Evolutionary conservation across 2,113 vertebrate genomes (phyloP).

Genomic region (Okapia johnstoni): DNA sequence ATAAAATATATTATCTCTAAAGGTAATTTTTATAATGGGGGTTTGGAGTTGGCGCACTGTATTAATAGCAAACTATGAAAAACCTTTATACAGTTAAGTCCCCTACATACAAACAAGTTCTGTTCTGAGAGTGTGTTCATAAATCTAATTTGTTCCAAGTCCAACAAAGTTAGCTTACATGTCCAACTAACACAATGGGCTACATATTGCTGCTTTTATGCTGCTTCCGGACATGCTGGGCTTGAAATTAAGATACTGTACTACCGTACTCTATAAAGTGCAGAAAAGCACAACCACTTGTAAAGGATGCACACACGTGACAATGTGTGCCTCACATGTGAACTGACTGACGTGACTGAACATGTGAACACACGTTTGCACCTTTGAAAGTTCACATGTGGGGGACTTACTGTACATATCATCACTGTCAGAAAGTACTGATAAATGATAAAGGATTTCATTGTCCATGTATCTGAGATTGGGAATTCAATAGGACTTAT

Average conservation of each 20-base stretch:
- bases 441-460: not conserved
- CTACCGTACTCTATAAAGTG: not conserved
- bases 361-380: not conserved
- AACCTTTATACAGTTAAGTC: not conserved
- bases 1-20: not conserved
- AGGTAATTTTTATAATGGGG: not conserved
- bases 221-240: not conserved
- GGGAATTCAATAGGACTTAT: not conserved
- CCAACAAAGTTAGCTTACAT: not conserved
- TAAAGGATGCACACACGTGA: not conserved
- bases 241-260: not conserved
- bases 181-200: not conserved
- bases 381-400: not conserved
- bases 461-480: rapidly evolving
- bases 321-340: not conserved
- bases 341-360: not conserved
- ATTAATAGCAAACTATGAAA: not conserved
- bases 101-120: not conserved
- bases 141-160: not conserved
- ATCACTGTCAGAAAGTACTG: not conserved
- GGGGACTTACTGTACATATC: not conserved
- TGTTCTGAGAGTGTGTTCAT: not conserved
- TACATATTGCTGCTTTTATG: not conserved
- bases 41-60: not conserved
- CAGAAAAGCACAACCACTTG: not conserved